Evolutionary conservation across 2,113 vertebrate species (phyloP), one percentile per base, ranked within the genome.

Genomic region (Takifugu bimaculatus): DNA sequence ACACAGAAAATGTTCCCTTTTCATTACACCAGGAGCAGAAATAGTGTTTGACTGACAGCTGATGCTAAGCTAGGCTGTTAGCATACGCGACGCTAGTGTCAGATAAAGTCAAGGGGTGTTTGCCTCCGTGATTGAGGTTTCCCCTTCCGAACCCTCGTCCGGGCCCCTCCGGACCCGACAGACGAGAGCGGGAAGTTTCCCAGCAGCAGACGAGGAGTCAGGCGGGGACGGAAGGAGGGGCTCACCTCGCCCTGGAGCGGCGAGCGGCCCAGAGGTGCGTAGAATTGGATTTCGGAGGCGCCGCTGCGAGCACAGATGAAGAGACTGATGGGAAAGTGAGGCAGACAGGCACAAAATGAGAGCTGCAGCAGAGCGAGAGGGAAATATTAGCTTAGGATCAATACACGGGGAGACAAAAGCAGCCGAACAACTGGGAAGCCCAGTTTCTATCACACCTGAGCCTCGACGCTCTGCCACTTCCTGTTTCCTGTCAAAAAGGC

Each of bases 281-380:
- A 71, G 70, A 79, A 68, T 75, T 63, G 60, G 59, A 70, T 79
- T 77, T 72, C 55, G 58, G 65, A 48, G 58, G 54, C 29, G 20
- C 1, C 26, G 56, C 63, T 70, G 59, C 54, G 58, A 63, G 51
- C 35, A 39, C 35, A 39, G 35, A 39, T 39, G 35, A 39, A 39
- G 7, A 39, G 35, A 10, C 7, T 39, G 35, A 39, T 11, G 35
- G 35, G 11, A 11, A 39, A 39, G 35, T 39, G 9, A 10, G 35
- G 35, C 35, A 39, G 35, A 39, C 35, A 39, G 35, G 35, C 35
- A 11, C 35, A 39, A 39, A 39, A 39, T 39, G 35, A 11, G 35
- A 39, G 35, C 35, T 11, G 35, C 35, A 32, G 29, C 29, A 4
- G 29, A 32, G 29, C 35, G 35, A 10, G 35, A 39, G 35, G 35